Percentiles rank a stretch among this genome's conserved stretches.
phyloP scores from a whole-genome alignment of 1,140 invertebrate genomes.

The Chlorops oryzae region DNA sequence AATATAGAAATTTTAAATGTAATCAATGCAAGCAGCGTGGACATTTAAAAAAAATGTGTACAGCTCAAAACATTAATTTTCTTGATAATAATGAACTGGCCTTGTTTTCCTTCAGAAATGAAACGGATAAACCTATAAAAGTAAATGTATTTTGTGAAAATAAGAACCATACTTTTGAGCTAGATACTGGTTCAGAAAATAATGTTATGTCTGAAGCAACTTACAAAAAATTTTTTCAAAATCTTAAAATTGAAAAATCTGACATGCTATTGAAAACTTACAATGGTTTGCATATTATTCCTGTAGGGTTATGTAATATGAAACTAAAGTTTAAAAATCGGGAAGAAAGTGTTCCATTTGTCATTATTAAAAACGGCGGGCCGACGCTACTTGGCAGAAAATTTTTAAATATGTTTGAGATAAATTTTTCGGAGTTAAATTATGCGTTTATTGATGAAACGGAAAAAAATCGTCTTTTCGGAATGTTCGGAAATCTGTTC shows the following conservation, averaged over 20 bases:
- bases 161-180: neutral
- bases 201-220: slow-evolving; percentile 1
- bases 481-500: slow-evolving; percentile 3
- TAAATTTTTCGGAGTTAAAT: slow-evolving; percentile 1
- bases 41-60: slow-evolving; percentile 20
- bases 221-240: slow-evolving; percentile 1
- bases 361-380: slow-evolving; percentile 23
- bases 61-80: neutral
- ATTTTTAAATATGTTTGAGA: slow-evolving; percentile 6
- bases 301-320: slow-evolving; percentile 3
- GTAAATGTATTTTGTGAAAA: neutral
- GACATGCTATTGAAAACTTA: neutral
- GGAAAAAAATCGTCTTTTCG: neutral
- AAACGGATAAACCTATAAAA: neutral
- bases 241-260: neutral
- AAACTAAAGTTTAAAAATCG: neutral
- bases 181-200: slow-evolving; percentile 8
- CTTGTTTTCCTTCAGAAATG: neutral
- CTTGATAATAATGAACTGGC: too few species aligned
- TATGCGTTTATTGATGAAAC: neutral
- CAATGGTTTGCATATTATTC: slow-evolving; percentile 2
- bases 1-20: slow-evolving; percentile 16
- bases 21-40: slow-evolving; percentile 16
- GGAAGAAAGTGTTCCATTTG: slow-evolving; percentile 7
- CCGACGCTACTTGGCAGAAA: slow-evolving; percentile 24